phyloP scores from a whole-genome alignment of 2,797 vertebrate genomes.

The Danio choprae region DNA sequence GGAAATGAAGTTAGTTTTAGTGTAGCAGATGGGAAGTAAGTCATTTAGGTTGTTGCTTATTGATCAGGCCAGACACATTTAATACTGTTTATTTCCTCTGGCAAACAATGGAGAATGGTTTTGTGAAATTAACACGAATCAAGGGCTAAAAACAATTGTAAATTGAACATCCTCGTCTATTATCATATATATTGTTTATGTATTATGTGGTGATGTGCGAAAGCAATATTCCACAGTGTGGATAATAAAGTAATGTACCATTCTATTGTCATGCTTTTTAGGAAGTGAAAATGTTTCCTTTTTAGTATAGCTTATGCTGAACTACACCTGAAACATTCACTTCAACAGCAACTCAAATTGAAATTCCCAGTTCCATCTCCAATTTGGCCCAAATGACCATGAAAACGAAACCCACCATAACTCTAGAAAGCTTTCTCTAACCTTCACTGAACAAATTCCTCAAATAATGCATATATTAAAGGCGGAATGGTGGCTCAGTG shows the following conservation, averaged over 20 bases:
- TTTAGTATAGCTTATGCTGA: not conserved
- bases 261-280: not conserved
- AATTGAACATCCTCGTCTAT: too few species aligned
- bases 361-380: not conserved
- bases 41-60: constrained; percentile 25
- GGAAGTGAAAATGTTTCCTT: not conserved
- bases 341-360: not conserved
- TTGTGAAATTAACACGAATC: not conserved
- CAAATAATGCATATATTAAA: too few species aligned
- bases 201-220: too few species aligned
- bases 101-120: constrained; percentile 7
- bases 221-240: too few species aligned
- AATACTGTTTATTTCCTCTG: constrained; percentile 7
- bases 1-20: constrained; percentile 34
- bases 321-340: constrained; percentile 1
- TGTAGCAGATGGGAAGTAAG: constrained; percentile 17
- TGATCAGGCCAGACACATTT: constrained; percentile 6
- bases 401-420: constrained; percentile 16
- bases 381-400: constrained; percentile 19
- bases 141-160: not conserved
- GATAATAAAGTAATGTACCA: too few species aligned
- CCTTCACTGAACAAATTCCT: constrained; percentile 8
- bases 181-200: too few species aligned
- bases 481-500: too few species aligned
- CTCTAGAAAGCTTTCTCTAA: constrained; percentile 40